A percentile compares a stretch with the other conserved stretches of the same genome.
Evolutionary conservation across 1,140 invertebrate genomes (phyloP).

Genomic region (Euwallacea similis): DNA sequence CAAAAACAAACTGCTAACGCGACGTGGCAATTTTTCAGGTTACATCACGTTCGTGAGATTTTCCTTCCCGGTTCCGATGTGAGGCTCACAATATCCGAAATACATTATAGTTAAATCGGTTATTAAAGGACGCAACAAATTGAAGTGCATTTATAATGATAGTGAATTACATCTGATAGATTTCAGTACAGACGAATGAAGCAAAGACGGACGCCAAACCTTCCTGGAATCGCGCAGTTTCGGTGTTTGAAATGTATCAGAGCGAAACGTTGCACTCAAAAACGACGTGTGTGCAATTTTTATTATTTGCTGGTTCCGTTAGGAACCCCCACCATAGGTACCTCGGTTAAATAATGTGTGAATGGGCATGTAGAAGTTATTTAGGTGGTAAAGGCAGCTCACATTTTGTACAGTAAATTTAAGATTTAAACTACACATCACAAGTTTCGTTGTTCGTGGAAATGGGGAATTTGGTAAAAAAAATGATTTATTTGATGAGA

Average conservation of each 20-base stretch:
- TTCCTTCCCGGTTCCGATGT: no score
- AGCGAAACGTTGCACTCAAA: conserved; percentile 42
- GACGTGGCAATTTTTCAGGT: no score
- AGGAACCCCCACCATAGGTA: conserved; percentile 52
- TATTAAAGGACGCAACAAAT: background rate
- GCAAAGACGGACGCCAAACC: background rate
- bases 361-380: conserved; percentile 41
- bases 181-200: background rate
- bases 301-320: conserved; percentile 47
- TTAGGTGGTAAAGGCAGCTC: conserved; percentile 45
- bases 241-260: conserved; percentile 21
- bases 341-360: conserved; percentile 50
- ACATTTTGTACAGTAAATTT: conserved; percentile 48
- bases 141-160: conserved; percentile 3
- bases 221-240: background rate
- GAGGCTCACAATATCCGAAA: no score
- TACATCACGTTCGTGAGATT: no score
- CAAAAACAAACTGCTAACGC: no score
- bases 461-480: no score
- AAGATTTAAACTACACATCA: conserved; percentile 41
- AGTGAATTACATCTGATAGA: background rate
- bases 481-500: background rate
- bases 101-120: no score
- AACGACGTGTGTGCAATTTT: conserved; percentile 49
- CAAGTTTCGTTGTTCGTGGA: background rate